A percentile compares a stretch with the other conserved stretches of the same genome.
These are phyloP conservation scores for Tuberolachnus salignus DNA, from an alignment of 2,888 invertebrate genomes.

Conservation along the genomic window DNA sequence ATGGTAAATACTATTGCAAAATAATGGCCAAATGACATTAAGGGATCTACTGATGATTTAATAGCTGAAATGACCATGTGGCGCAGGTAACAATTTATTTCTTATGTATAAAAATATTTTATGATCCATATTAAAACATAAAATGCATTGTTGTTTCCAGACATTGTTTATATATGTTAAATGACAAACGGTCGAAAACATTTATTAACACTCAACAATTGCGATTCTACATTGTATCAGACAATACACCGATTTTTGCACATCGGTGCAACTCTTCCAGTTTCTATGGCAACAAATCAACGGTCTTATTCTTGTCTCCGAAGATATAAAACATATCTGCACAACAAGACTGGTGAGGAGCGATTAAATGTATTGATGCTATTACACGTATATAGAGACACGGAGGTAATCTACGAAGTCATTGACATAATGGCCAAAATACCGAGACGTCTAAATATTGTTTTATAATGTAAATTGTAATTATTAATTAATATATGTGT, in stretches of 20 bases:
- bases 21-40: conserved; percentile 24
- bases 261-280: not conserved
- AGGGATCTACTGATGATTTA: conserved; percentile 26
- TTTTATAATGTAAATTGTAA: too few species aligned
- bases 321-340: not conserved
- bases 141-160: conserved; percentile 1
- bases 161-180: not conserved
- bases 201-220: not conserved
- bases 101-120: not conserved
- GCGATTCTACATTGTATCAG: not conserved
- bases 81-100: not conserved
- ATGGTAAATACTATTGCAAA: conserved; percentile 3
- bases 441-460: too few species aligned
- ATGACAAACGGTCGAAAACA: not conserved
- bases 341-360: not conserved
- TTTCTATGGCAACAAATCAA: not conserved
- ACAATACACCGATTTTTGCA: conserved; percentile 3
- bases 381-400: too few species aligned
- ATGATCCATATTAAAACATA: not conserved
- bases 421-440: too few species aligned
- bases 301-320: not conserved
- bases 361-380: not conserved
- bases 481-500: too few species aligned
- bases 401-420: too few species aligned
- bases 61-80: conserved; percentile 23